phyloP scores from a whole-genome alignment of 1,140 invertebrate species.

The Meteorus sp. region DNA sequence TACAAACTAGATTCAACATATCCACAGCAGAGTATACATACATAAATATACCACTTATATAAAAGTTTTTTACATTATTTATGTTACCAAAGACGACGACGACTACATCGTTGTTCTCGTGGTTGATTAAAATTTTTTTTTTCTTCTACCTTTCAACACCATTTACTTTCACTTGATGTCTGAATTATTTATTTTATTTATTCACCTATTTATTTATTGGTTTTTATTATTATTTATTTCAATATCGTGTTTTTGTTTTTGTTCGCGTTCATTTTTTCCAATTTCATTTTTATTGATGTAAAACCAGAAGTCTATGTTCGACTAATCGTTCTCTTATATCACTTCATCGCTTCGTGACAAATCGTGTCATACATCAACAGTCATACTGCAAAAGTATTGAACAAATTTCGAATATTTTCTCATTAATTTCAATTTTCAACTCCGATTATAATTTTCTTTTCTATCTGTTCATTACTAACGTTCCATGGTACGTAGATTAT shows the following conservation, averaged over 20 bases:
- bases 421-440: conserved; percentile 16
- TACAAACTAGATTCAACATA: conserved; percentile 12
- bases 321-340: conserved; percentile 23
- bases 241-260: conserved; percentile 11
- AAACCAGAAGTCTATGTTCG: no score
- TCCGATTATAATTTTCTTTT: no score
- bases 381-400: no score
- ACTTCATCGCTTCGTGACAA: not conserved
- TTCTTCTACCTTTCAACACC: no score
- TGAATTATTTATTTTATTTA: conserved; percentile 7
- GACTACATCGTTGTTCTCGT: not conserved
- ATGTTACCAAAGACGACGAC: conserved; percentile 2
- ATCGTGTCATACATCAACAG: no score
- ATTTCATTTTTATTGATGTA: no score
- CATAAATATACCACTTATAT: not conserved
- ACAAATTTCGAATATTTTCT: no score
- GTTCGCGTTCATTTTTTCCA: no score
- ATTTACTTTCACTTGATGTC: conserved; percentile 20
- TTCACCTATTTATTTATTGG: not conserved
- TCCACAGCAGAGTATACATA: not conserved
- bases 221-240: conserved; percentile 5
- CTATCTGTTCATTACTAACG: no score
- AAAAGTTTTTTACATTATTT: no score
- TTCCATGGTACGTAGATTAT: no score
- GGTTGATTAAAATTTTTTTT: conserved; percentile 10